Evolutionary conservation across 2,888 invertebrate genomes (phyloP).

Genomic region (Diploptera punctata): DNA sequence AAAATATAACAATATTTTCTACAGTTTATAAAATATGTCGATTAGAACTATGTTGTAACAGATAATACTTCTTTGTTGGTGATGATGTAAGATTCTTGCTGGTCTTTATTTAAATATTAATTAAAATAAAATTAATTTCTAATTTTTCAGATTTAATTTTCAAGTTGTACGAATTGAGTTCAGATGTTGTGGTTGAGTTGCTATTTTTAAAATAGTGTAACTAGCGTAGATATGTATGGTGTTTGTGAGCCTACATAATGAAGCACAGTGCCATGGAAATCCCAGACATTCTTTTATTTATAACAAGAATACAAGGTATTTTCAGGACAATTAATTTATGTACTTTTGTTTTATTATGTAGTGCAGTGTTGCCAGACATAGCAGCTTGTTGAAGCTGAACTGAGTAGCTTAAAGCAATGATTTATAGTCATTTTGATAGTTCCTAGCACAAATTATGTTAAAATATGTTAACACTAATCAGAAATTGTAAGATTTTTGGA

Average conservation of each 20-base stretch:
- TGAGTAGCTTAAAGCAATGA: not conserved
- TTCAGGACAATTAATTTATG: conserved; percentile 1
- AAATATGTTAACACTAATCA: too few relatives aligned
- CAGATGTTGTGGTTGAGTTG: conserved; percentile 4
- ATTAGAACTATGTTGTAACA: too few relatives aligned
- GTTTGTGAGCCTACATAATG: not conserved
- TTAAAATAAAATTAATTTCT: too few relatives aligned
- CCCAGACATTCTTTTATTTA: conserved; percentile 8
- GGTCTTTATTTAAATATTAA: too few relatives aligned
- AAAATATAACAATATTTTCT: too few relatives aligned
- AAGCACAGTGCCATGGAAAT: conserved; percentile 16
- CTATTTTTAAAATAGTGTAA: not conserved
- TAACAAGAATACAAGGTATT: not conserved
- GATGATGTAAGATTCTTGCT: too few relatives aligned
- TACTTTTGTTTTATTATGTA: not conserved
- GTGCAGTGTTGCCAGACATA: not conserved
- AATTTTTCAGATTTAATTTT: too few relatives aligned
- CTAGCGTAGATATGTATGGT: not conserved
- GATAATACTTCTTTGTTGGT: too few relatives aligned
- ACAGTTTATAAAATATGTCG: too few relatives aligned
- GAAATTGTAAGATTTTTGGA: too few relatives aligned
- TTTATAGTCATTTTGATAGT: conserved; percentile 17
- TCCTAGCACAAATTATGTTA: too few relatives aligned
- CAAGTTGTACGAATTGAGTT: too few relatives aligned
- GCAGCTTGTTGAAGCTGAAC: conserved; percentile 13